Conservation (phyloP, 2,113 vertebrate species). For the Dasyprocta punctata region DNA sequence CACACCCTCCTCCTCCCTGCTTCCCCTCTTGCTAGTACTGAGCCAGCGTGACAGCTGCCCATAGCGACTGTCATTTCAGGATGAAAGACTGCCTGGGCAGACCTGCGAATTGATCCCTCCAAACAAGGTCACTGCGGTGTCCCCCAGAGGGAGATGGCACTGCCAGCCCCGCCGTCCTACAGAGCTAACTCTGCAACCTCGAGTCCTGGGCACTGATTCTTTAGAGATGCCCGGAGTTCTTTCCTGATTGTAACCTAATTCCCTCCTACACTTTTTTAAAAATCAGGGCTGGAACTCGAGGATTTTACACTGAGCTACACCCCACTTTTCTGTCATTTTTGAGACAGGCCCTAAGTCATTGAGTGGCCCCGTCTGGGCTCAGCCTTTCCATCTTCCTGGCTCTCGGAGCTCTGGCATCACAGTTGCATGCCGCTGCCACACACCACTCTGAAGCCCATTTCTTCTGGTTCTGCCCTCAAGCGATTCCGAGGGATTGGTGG, state of each 20-base stretch:
- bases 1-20: not conserved
- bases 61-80: not conserved
- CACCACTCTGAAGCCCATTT: not conserved
- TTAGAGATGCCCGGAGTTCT: not conserved
- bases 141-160: not conserved
- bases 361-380: not conserved
- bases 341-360: not conserved
- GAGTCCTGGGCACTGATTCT: not conserved
- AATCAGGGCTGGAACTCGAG: not conserved
- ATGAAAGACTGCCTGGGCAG: not conserved
- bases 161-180: not conserved
- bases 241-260: not conserved
- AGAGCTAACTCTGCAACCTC: not conserved
- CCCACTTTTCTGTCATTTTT: not conserved
- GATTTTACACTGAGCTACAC: not conserved
- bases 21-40: not conserved
- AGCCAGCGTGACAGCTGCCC: not conserved
- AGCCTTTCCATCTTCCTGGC: not conserved
- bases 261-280: not conserved
- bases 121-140: not conserved
- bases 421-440: not conserved
- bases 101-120: not conserved
- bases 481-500: not conserved
- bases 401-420: not conserved
- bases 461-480: not conserved